Evolutionary conservation across 1,140 invertebrate genomes (phyloP).

Genomic region (Pseudoatta argentina): DNA sequence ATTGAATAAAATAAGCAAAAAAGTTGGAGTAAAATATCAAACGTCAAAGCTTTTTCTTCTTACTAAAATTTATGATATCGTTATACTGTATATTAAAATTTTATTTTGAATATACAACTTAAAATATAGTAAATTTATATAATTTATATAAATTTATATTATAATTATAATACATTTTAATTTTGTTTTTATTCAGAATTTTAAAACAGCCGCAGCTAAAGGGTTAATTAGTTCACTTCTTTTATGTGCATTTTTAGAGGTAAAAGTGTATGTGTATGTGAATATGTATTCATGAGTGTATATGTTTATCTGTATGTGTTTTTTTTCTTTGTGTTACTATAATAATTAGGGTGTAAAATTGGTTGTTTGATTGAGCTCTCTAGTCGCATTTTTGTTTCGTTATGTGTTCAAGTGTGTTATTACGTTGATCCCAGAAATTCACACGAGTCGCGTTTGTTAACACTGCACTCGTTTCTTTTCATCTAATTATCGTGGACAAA

Average conservation of each 20-base stretch:
- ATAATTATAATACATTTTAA: constrained; percentile 3
- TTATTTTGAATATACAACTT: background rate
- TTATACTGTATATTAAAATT: background rate
- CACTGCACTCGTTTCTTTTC: constrained; percentile 59
- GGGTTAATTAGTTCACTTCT: constrained; percentile 53
- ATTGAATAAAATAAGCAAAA: background rate
- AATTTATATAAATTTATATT: background rate
- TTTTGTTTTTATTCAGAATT: background rate
- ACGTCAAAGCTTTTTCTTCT: background rate
- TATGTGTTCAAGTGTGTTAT: constrained; percentile 75
- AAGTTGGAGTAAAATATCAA: constrained; percentile 5
- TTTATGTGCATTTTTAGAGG: constrained; percentile 39
- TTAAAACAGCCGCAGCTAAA: background rate
- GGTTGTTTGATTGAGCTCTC: constrained; percentile 83
- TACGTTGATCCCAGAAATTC: constrained; percentile 80
- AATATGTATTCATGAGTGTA: constrained; percentile 60
- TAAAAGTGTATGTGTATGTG: constrained; percentile 65
- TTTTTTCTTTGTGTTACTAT: constrained; percentile 62
- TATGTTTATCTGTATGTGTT: constrained; percentile 54
- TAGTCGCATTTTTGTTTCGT: constrained; percentile 67
- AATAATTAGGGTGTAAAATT: constrained; percentile 74
- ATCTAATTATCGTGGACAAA: constrained; percentile 50
- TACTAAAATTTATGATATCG: constrained; percentile 26
- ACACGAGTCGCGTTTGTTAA: constrained; percentile 79
- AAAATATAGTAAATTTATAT: constrained; percentile 3